Evolutionary conservation across 2,888 invertebrate species (phyloP).

Genomic region (Nomada flava): DNA sequence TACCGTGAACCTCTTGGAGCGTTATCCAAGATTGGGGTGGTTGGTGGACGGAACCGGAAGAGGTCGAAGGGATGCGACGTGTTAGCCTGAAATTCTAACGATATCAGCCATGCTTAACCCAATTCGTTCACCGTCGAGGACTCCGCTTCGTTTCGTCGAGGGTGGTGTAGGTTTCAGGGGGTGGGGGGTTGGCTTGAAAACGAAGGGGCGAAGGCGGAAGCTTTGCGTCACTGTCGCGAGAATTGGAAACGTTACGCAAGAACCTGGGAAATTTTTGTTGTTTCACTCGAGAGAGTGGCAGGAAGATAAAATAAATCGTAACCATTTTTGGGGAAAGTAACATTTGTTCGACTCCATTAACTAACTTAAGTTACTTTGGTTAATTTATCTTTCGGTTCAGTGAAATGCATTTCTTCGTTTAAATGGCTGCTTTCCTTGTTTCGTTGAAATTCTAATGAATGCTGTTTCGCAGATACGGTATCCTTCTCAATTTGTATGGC

Average conservation of each 20-base stretch:
- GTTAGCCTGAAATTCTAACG: constrained; percentile 56
- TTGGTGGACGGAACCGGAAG: constrained; percentile 17
- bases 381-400: background rate
- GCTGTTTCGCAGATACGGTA: background rate
- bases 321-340: background rate
- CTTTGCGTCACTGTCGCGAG: background rate
- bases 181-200: background rate
- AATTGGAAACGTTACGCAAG: constrained; percentile 1
- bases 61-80: constrained; percentile 28
- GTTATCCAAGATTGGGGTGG: background rate
- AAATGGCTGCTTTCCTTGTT: too few relatives aligned
- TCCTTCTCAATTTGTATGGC: background rate
- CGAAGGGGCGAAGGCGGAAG: background rate
- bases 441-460: too few relatives aligned
- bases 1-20: background rate
- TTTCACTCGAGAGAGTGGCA: background rate
- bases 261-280: background rate
- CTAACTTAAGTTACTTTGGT: background rate
- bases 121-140: constrained; percentile 50
- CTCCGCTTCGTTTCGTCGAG: constrained; percentile 19
- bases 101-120: constrained; percentile 57
- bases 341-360: background rate
- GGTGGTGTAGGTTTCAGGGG: constrained; percentile 2
- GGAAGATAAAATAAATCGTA: background rate
- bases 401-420: background rate